These are phyloP conservation scores for Pleuronectes platessa DNA, from an alignment of 2,113 vertebrate species.

Conservation along the genomic window DNA sequence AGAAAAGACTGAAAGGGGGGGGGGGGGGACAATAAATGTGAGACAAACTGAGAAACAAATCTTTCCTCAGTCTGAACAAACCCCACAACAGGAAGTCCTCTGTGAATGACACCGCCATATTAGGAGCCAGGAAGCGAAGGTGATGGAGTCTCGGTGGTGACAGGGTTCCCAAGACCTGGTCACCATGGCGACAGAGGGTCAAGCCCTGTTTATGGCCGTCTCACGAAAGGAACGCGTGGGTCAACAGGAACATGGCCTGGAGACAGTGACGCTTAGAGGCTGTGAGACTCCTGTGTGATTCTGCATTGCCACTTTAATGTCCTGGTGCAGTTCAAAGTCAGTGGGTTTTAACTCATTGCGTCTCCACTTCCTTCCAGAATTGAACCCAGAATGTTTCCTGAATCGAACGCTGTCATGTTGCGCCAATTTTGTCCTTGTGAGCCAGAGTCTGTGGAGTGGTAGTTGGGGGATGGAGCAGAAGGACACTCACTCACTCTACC, in stretches of 20 bases:
- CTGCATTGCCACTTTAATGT: too few relatives aligned
- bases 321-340: too few relatives aligned
- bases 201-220: constrained; percentile 41
- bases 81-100: constrained; percentile 63
- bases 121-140: constrained; percentile 72
- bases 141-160: constrained; percentile 71
- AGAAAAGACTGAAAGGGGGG: background rate
- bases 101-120: constrained; percentile 67
- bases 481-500: too few relatives aligned
- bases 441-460: background rate
- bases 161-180: constrained; percentile 73
- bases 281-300: background rate
- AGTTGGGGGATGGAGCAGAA: too few relatives aligned
- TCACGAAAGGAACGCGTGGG: constrained; percentile 39
- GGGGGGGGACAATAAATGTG: constrained; percentile 4
- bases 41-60: constrained; percentile 48
- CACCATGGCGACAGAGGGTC: constrained; percentile 46
- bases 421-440: background rate
- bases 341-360: too few relatives aligned
- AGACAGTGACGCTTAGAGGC: background rate
- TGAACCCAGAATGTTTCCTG: too few relatives aligned
- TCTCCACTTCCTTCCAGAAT: too few relatives aligned
- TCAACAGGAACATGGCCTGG: constrained; percentile 28
- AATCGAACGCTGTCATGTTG: too few relatives aligned
- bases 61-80: constrained; percentile 50